Conservation (phyloP, 2,888 invertebrate species). For the Drosophila vallismaia region DNA sequence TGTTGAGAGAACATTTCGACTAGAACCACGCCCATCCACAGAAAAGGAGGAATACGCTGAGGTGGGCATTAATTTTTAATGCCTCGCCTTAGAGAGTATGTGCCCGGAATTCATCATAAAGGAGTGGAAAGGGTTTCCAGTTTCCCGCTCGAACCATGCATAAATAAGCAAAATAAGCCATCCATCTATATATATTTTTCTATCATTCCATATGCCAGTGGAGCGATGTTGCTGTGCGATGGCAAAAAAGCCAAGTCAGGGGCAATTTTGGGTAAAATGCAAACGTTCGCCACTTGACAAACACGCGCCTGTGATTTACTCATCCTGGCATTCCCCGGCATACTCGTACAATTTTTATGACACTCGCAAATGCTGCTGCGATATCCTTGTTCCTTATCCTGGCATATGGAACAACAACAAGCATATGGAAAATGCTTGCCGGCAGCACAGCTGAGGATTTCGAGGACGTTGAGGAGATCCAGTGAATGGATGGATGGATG, state of each 20-base stretch:
- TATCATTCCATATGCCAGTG: slow-evolving; percentile 29
- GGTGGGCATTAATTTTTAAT: slow-evolving; percentile 77
- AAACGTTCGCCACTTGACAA: slow-evolving; percentile 78
- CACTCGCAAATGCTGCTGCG: slow-evolving; percentile 77
- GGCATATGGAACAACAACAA: slow-evolving; percentile 25
- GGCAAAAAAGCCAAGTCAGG: slow-evolving; percentile 53
- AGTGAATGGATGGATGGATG: slow-evolving; percentile 35
- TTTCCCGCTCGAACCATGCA: slow-evolving; percentile 58
- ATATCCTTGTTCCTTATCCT: slow-evolving; percentile 44
- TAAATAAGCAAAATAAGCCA: slow-evolving; percentile 62
- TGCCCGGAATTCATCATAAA: slow-evolving; percentile 76
- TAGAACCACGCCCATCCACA: slow-evolving; percentile 29
- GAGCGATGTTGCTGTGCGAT: slow-evolving; percentile 16
- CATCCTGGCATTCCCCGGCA: slow-evolving; percentile 40
- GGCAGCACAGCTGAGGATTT: slow-evolving; percentile 61
- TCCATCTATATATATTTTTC: slow-evolving; percentile 36
- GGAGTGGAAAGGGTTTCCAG: slow-evolving; percentile 17
- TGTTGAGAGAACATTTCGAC: slow-evolving; percentile 41
- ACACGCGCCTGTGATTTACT: slow-evolving; percentile 74
- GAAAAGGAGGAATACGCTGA: slow-evolving; percentile 60
- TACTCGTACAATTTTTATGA: slow-evolving; percentile 73
- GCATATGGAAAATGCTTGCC: slow-evolving; percentile 50
- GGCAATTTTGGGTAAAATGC: slow-evolving; percentile 76
- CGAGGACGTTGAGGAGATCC: background rate
- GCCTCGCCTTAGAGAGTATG: slow-evolving; percentile 64